phyloP scores from a whole-genome alignment of 92 coral and sea anemone genomes.

The Bergia sp. region DNA sequence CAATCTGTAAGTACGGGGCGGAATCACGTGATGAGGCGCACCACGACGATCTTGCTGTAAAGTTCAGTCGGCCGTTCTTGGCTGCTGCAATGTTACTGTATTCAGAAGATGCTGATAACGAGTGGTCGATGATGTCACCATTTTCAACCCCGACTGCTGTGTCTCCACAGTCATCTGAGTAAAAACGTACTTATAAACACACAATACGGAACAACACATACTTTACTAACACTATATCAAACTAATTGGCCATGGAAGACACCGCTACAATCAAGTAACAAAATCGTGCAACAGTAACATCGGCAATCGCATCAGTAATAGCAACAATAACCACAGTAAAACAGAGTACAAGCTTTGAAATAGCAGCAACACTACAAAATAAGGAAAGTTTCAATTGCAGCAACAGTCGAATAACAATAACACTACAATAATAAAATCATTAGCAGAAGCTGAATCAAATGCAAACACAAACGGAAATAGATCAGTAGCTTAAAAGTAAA shows the following conservation, averaged over 20 bases:
- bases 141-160: slow-evolving; percentile 33
- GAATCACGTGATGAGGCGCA: slow-evolving; percentile 37
- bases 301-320: not conserved
- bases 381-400: no score
- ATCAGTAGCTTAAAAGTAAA: no score
- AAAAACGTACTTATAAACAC: not conserved
- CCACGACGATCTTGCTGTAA: slow-evolving; percentile 40
- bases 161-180: slow-evolving; percentile 36
- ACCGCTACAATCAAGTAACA: not conserved
- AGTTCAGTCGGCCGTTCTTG: slow-evolving; percentile 42
- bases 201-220: no score
- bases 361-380: not conserved
- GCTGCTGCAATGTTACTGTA: slow-evolving; percentile 10
- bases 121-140: not conserved
- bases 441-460: no score
- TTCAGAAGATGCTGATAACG: slow-evolving; percentile 33
- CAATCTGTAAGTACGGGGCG: slow-evolving; percentile 42
- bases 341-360: not conserved
- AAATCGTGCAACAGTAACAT: not conserved
- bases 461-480: no score
- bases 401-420: no score
- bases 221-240: no score
- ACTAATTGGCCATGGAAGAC: not conserved
- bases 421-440: no score
- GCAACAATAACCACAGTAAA: not conserved